Percentiles rank a stretch among this genome's conserved stretches.
phyloP scores from a whole-genome alignment of 2,797 vertebrate species.

The Leptodactylus fallax region DNA sequence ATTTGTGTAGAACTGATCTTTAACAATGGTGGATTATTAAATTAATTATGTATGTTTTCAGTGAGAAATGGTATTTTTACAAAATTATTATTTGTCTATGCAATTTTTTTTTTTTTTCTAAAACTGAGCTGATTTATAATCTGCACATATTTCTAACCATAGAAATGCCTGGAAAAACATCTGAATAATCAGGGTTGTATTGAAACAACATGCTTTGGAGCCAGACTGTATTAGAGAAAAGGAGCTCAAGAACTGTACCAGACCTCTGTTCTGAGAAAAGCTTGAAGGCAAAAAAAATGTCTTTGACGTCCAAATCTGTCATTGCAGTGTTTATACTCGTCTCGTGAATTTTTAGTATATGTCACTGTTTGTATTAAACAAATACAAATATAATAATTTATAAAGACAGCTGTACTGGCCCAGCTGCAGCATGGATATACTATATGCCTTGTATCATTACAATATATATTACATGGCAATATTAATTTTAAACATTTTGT shows the following conservation, averaged over 20 bases:
- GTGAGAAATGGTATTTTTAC: background rate
- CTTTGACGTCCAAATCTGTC: background rate
- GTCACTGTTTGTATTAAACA: background rate
- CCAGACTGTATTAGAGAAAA: constrained; percentile 6
- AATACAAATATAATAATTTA: background rate
- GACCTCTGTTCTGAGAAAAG: background rate
- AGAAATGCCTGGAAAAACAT: background rate
- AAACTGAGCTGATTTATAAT: background rate
- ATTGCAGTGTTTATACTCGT: background rate
- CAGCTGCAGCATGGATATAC: background rate
- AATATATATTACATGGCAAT: background rate
- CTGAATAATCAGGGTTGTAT: constrained; percentile 11
- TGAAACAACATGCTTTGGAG: constrained; percentile 18
- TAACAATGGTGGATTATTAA: no score
- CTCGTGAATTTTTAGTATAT: background rate
- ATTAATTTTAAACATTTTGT: background rate
- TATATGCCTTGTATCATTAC: background rate
- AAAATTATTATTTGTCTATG: background rate
- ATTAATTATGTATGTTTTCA: background rate
- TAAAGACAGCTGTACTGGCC: background rate
- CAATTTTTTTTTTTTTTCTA: background rate
- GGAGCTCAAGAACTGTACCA: background rate
- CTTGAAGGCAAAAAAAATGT: background rate
- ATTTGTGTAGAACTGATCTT: no score
- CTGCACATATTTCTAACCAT: background rate